Evolutionary conservation across 2,888 invertebrate genomes (phyloP).

Genomic region (Epirrhoe alternata): DNA sequence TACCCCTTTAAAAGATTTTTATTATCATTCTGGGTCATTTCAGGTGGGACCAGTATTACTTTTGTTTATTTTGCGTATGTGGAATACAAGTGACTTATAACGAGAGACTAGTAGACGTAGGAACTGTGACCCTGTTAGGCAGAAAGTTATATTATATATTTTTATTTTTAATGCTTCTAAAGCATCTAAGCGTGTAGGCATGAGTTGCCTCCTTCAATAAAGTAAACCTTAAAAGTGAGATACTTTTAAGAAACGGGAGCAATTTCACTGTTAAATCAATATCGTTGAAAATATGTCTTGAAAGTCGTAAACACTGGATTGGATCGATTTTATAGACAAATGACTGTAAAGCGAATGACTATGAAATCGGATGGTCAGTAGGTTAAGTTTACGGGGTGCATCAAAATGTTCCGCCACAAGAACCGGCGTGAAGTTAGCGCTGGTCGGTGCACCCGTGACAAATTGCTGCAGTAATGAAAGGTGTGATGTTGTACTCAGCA

Average conservation of each 20-base stretch:
- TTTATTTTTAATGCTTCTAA: not conserved
- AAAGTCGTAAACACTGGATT: slow-evolving; percentile 1
- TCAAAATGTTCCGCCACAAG: slow-evolving; percentile 41
- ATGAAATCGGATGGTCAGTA: slow-evolving; percentile 20
- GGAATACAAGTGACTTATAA: not conserved
- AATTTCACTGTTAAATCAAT: not conserved
- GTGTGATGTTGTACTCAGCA: slow-evolving; percentile 11
- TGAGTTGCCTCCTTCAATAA: too few species aligned
- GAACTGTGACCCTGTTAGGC: not conserved
- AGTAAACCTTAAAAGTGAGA: not conserved
- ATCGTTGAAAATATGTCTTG: not conserved
- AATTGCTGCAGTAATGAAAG: slow-evolving; percentile 68
- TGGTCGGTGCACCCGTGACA: slow-evolving; percentile 59
- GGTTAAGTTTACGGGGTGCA: slow-evolving; percentile 29
- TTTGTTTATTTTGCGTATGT: not conserved
- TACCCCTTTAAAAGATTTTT: slow-evolving; percentile 61
- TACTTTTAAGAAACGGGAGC: not conserved
- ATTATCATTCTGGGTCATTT: slow-evolving; percentile 53
- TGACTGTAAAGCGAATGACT: slow-evolving; percentile 9
- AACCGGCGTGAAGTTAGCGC: slow-evolving; percentile 49
- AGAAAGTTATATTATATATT: not conserved
- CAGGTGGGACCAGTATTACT: slow-evolving; percentile 6
- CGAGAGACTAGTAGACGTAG: not conserved
- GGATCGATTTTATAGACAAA: slow-evolving; percentile 14
- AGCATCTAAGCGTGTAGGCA: too few species aligned